Base-by-base conservation (phyloP, 2,797 vertebrate genomes). In the Coilia nasus region DNA sequence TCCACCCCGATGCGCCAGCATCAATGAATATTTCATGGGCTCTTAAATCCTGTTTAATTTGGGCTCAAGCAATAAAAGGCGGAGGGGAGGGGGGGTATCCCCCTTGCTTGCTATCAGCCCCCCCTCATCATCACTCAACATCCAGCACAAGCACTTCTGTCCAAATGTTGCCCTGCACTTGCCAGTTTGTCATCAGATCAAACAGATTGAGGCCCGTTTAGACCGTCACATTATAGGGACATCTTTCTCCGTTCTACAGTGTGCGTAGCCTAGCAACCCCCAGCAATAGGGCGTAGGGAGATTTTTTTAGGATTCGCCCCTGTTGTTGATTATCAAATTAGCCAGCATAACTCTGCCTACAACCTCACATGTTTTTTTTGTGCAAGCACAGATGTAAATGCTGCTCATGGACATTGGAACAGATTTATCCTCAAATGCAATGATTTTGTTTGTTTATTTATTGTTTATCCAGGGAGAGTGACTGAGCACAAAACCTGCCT, bases 41-140 rank as follows among this genome's bases (percentile, higher is more conserved):
- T 96, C 96, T 95, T 95, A 97, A 97, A 98, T 96, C 96, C 96
- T 96, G 96, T 97, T 97, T 97, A 97, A 96, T 97, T 97, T 97
- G 95, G 96, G 95, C 91, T 94, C 93, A 93, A 94, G 95, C 96
- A 96, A 97, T 97, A 96, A 96, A 97, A 97, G 94, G 93, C 47
- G 50, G 17, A 35, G 28, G 1, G 28, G 1, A 41, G 67, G 1
- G 28, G 15, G 67, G 28, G 50, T 47, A 47, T n/a, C n/a, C 83
- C 81, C 47, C 11, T 80, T 62, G 23, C 87, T 81, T 84, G 89
- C 88, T 82, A 35, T 46, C 44, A 31, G 41, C 41, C 41, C 60
- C 28, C 9, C 50, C 14, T 3, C 14, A 54, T 54, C 50, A 9
- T 7, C 50, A 54, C 50, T 10, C 50, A 2, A 54, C 50, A 54